phyloP scores from a whole-genome alignment of 2,797 vertebrate species.

The Microcaecilia unicolor region DNA sequence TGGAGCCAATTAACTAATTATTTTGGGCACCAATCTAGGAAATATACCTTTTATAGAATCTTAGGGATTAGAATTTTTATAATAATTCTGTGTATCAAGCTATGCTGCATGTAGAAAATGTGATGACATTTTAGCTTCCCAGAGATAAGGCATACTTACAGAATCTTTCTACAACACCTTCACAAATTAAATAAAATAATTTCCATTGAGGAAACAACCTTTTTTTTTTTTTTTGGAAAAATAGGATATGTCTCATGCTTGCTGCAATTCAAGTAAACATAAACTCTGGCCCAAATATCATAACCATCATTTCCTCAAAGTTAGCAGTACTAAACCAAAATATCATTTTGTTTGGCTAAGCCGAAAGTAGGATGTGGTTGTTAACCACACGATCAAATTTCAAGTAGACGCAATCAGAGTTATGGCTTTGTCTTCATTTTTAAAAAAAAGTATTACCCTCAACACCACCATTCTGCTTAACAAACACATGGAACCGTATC shows the following conservation, averaged over 20 bases:
- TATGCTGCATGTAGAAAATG: no score
- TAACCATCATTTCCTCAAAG: constrained; percentile 60
- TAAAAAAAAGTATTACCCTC: constrained; percentile 15
- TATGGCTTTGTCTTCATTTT: constrained; percentile 34
- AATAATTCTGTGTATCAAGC: no score
- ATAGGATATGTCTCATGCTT: constrained; percentile 24
- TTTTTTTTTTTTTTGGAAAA: not conserved
- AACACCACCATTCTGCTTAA: constrained; percentile 17
- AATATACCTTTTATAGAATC: no score
- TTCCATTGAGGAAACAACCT: not conserved
- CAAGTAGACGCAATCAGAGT: constrained; percentile 38
- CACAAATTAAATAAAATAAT: no score
- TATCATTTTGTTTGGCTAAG: constrained; percentile 66
- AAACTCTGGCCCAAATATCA: constrained; percentile 55
- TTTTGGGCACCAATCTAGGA: no score
- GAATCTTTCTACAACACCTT: no score
- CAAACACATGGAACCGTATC: constrained; percentile 46
- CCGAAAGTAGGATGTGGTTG: constrained; percentile 64
- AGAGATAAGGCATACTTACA: no score
- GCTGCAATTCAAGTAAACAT: constrained; percentile 57
- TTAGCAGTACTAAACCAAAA: constrained; percentile 52
- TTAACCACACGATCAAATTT: constrained; percentile 58
- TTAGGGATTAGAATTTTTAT: no score
- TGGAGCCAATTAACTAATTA: no score
- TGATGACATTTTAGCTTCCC: no score